phyloP scores from a whole-genome alignment of 2,888 invertebrate species.

The Axea sp. region DNA sequence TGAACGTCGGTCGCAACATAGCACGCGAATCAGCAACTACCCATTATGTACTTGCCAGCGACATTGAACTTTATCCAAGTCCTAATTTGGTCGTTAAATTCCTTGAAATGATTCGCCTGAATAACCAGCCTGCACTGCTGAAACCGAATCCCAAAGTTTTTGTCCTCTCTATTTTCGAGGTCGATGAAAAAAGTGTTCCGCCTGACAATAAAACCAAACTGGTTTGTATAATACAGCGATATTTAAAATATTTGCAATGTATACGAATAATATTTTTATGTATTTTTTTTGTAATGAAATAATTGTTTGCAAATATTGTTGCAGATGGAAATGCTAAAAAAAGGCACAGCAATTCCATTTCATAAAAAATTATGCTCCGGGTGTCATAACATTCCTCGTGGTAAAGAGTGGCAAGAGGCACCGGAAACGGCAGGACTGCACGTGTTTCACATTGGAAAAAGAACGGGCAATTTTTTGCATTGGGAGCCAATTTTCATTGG shows the following conservation, averaged over 20 bases:
- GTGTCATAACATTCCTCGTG: constrained; percentile 93
- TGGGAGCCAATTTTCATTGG: constrained; percentile 98
- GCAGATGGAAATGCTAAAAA: constrained; percentile 85
- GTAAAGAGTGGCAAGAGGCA: constrained; percentile 90
- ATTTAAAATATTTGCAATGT: neutral
- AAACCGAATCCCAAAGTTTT: constrained; percentile 87
- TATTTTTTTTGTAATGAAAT: too few relatives aligned
- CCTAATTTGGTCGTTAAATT: constrained; percentile 89
- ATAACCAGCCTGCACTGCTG: constrained; percentile 83
- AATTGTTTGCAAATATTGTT: too few relatives aligned
- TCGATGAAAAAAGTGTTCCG: constrained; percentile 82
- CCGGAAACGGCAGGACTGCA: constrained; percentile 86
- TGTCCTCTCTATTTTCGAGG: constrained; percentile 94
- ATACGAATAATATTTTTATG: neutral
- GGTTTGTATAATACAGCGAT: constrained; percentile 69
- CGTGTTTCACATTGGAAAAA: constrained; percentile 91
- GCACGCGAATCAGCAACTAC: constrained; percentile 91
- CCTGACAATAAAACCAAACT: constrained; percentile 76
- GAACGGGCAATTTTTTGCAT: constrained; percentile 87
- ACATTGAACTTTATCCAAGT: constrained; percentile 95
- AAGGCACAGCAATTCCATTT: constrained; percentile 92
- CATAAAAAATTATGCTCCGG: constrained; percentile 94
- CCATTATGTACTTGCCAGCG: constrained; percentile 90
- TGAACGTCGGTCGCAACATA: constrained; percentile 94
- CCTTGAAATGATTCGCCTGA: constrained; percentile 91